Base-by-base conservation (phyloP, 37 sponge, comb jelly and placozoan species). In the Eunapius fragilis region DNA sequence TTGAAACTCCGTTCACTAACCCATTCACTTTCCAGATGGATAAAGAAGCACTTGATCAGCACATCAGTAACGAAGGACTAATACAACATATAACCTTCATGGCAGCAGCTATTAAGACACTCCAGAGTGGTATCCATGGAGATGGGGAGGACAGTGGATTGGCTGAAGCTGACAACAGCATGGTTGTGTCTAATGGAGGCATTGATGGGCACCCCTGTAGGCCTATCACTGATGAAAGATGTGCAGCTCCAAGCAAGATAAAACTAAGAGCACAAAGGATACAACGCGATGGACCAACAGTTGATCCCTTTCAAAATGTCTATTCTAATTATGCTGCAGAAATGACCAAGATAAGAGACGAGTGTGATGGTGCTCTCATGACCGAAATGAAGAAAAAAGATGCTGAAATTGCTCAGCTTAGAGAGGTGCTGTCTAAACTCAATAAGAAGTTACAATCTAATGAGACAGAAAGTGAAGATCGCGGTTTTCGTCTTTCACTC, bases 401-500 rank as follows among this genome's bases (percentile, higher is more conserved):
- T 58, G 58, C 22, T 2, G 58, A 58, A 17, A 58, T 58, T 58
- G 22, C 58, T 58, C 58, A 58, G 17, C 22, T 58, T 1, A 4
- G 58, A 58, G 58, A 12, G 1, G 41, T 70, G 12, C 35, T 93
- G 26, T 70, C 32, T 17, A 68, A 80, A 37, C 25, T 90, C 34
- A 85, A 94, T 75, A 86, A 75, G 37, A 82, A 48, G 67, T 12
- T 82, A 30, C 35, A 49, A 77, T 11, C 82, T 10, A 88, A 85
- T 70, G 81, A 80, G 26, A 33, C 82, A 33, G 88, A 90, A 37
- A 72, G 69, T 71, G 94, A 94, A 88, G 94, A 94, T 73, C 27
- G 85, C 12, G 89, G 85, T 84, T 94, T 94, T 67, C 88, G 94
- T 3, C 79, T 94, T 2, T 90, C 91, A 23, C 82, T 94, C 31